phyloP scores from a whole-genome alignment of 2,797 vertebrate genomes.

The Galagoides demidoff region DNA sequence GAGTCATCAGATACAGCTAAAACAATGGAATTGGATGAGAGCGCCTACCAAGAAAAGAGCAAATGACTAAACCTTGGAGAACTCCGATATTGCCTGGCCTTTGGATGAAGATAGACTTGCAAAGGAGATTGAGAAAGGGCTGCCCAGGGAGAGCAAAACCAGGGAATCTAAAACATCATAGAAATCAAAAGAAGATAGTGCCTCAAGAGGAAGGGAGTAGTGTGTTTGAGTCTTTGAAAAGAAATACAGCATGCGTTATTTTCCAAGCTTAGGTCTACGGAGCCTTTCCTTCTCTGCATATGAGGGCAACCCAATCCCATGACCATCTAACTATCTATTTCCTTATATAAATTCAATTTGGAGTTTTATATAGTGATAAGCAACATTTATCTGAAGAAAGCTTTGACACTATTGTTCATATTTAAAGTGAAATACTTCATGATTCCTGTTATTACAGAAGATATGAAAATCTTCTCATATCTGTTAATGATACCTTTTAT shows the following conservation, averaged over 20 bases:
- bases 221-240: neutral
- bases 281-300: neutral
- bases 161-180: neutral
- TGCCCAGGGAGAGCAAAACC: neutral
- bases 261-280: neutral
- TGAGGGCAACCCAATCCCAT: neutral
- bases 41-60: neutral
- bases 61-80: neutral
- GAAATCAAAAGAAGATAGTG: neutral
- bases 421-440: constrained; percentile 51
- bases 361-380: neutral
- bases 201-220: neutral
- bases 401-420: neutral
- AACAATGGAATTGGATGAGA: neutral
- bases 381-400: constrained; percentile 20
- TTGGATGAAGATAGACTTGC: neutral
- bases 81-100: neutral
- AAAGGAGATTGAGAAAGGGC: neutral
- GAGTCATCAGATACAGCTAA: neutral
- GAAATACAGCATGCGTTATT: neutral
- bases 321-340: neutral
- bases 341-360: neutral
- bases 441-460: neutral
- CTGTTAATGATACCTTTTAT: neutral
- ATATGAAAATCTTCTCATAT: neutral